Percentiles rank a stretch among this genome's conserved stretches.
Conservation (phyloP, 2,113 vertebrate species). For the Speoplatyrhinus poulsoni region DNA sequence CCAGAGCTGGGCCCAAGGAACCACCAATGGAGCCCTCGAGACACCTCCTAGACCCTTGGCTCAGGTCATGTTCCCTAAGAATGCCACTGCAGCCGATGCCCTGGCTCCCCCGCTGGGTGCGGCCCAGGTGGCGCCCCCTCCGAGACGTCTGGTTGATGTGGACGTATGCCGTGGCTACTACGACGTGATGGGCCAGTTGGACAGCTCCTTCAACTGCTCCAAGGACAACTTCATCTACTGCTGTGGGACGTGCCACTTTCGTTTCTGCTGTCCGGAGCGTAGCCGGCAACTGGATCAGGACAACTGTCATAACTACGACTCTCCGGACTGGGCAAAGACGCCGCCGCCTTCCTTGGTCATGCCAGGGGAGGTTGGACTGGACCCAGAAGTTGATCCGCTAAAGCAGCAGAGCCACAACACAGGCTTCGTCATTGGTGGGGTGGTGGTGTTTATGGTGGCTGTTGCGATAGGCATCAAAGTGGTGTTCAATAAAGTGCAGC, state of each 20-base stretch:
- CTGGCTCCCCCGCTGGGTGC: conserved; percentile 73
- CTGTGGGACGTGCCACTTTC: conserved; percentile 91
- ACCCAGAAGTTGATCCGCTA: conserved; percentile 75
- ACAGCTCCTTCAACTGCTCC: conserved; percentile 89
- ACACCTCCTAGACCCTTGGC: conserved; percentile 68
- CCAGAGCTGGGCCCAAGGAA: conserved; percentile 42
- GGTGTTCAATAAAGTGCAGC: conserved; percentile 90
- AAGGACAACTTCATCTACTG: conserved; percentile 86
- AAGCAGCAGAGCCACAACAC: conserved; percentile 85
- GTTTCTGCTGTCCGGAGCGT: conserved; percentile 90
- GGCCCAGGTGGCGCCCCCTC: conserved; percentile 70
- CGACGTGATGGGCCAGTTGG: conserved; percentile 92
- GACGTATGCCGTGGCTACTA: conserved; percentile 89
- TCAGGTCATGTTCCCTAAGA: conserved; percentile 78
- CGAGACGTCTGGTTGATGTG: conserved; percentile 72
- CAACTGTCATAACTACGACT: conserved; percentile 84
- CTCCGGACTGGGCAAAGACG: conserved; percentile 87
- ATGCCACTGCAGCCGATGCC: conserved; percentile 69
- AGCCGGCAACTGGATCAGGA: conserved; percentile 84
- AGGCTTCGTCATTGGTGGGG: conserved; percentile 87
- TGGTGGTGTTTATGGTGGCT: conserved; percentile 87
- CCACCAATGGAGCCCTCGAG: conserved; percentile 59
- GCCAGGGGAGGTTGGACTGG: conserved; percentile 56
- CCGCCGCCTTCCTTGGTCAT: conserved; percentile 73
- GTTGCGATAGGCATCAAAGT: conserved; percentile 87